Conservation (phyloP, 2,888 invertebrate species). For the Eubasilissa splendida region DNA sequence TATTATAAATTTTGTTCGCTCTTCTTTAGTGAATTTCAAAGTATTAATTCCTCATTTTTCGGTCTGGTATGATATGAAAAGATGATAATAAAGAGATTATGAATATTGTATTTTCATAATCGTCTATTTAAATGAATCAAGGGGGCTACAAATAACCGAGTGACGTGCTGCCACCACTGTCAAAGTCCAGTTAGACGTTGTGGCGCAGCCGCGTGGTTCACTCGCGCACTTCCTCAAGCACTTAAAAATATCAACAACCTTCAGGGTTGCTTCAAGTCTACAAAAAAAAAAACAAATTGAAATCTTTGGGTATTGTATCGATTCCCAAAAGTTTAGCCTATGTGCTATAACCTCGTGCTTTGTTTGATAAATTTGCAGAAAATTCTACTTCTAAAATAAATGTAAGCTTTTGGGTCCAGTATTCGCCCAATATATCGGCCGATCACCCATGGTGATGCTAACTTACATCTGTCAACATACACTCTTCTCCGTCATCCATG, state of each 20-base stretch:
- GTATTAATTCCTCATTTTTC: neutral
- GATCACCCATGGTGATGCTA: conserved; percentile 59
- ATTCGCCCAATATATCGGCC: conserved; percentile 41
- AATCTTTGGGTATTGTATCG: conserved; percentile 10
- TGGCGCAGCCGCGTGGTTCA: neutral
- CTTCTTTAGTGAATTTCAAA: neutral
- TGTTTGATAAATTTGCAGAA: neutral
- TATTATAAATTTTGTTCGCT: neutral
- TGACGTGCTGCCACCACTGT: neutral
- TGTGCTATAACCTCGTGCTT: neutral
- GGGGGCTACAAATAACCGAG: neutral
- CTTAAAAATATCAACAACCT: neutral
- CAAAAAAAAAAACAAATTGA: neutral
- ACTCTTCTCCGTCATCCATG: conserved; percentile 94
- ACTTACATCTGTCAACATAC: conserved; percentile 86
- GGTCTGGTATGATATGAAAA: neutral
- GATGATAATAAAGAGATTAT: neutral
- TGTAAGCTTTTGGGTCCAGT: conserved; percentile 47
- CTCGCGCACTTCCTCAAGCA: neutral
- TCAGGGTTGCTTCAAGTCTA: neutral
- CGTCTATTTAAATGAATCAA: neutral
- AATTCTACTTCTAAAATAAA: conserved; percentile 14
- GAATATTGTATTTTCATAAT: conserved; percentile 29
- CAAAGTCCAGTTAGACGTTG: neutral
- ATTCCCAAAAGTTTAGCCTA: conserved; percentile 12